Conservation (phyloP, 2,888 invertebrate genomes). For the Xylota segnis region DNA sequence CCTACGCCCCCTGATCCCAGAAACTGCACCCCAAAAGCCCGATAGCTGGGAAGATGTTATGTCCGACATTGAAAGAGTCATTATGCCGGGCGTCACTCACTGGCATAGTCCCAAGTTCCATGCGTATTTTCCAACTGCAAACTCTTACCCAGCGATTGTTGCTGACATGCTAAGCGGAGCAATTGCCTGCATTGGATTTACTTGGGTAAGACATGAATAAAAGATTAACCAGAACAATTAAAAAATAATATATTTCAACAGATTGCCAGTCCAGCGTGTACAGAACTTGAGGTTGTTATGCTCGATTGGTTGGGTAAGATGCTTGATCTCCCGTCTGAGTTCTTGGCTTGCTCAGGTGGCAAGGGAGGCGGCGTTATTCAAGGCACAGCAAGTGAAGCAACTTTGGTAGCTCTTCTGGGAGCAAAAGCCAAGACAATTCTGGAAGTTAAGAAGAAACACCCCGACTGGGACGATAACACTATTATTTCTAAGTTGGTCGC, state of each 20-base stretch:
- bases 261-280: constrained; percentile 98
- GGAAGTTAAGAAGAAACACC: constrained; percentile 89
- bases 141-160: constrained; percentile 96
- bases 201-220: constrained; percentile 90
- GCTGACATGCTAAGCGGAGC: constrained; percentile 98
- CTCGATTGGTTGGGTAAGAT: constrained; percentile 98
- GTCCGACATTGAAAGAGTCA: constrained; percentile 95
- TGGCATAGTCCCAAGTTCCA: constrained; percentile 99
- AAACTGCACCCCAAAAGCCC: constrained; percentile 92
- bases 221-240: constrained; percentile 11
- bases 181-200: constrained; percentile 97
- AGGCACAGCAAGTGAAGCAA: constrained; percentile 98
- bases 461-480: constrained; percentile 90
- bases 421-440: constrained; percentile 91
- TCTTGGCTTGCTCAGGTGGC: constrained; percentile 92
- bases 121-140: constrained; percentile 97
- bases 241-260: constrained; percentile 81
- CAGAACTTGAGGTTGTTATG: constrained; percentile 97
- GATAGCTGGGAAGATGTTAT: constrained; percentile 97
- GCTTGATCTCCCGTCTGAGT: constrained; percentile 93
- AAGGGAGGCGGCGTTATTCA: constrained; percentile 96
- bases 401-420: constrained; percentile 95
- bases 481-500: constrained; percentile 93
- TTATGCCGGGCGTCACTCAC: constrained; percentile 99
- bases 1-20: constrained; percentile 93